phyloP scores from a whole-genome alignment of 1,140 invertebrate genomes.

The Zaprionus inermis region DNA sequence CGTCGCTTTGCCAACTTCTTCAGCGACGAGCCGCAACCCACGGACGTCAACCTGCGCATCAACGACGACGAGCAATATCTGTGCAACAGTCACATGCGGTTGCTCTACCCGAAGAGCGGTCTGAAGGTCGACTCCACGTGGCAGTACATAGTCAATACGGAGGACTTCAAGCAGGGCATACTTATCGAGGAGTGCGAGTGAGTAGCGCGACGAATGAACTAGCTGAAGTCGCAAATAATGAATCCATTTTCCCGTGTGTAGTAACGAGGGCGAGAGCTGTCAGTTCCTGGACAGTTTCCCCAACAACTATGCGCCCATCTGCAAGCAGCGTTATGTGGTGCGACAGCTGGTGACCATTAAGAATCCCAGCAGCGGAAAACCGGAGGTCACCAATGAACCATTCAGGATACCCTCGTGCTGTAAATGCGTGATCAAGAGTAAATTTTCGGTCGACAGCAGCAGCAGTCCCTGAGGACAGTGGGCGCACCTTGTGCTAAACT shows the following conservation, averaged over 20 bases:
- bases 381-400: slow-evolving; percentile 50
- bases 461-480: slow-evolving; percentile 4
- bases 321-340: slow-evolving; percentile 87
- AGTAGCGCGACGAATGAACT: slow-evolving; percentile 36
- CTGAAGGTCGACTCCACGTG: slow-evolving; percentile 52
- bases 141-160: slow-evolving; percentile 75
- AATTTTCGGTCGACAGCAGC: slow-evolving; percentile 19
- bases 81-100: slow-evolving; percentile 48
- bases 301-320: slow-evolving; percentile 85
- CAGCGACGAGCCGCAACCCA: slow-evolving; percentile 51
- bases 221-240: background rate
- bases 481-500: too few species aligned
- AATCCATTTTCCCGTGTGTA: background rate
- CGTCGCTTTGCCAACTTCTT: slow-evolving; percentile 66
- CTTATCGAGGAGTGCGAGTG: slow-evolving; percentile 82
- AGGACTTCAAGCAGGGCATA: slow-evolving; percentile 74
- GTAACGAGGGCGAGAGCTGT: slow-evolving; percentile 65
- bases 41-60: slow-evolving; percentile 58
- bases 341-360: slow-evolving; percentile 59
- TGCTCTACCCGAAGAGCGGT: slow-evolving; percentile 64
- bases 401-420: slow-evolving; percentile 88
- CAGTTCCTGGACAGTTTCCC: slow-evolving; percentile 84
- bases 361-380: slow-evolving; percentile 34
- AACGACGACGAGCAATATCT: slow-evolving; percentile 57
- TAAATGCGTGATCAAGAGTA: slow-evolving; percentile 85